Evolutionary conservation across 2,888 invertebrate species (phyloP).

Genomic region (Phania funesta): DNA sequence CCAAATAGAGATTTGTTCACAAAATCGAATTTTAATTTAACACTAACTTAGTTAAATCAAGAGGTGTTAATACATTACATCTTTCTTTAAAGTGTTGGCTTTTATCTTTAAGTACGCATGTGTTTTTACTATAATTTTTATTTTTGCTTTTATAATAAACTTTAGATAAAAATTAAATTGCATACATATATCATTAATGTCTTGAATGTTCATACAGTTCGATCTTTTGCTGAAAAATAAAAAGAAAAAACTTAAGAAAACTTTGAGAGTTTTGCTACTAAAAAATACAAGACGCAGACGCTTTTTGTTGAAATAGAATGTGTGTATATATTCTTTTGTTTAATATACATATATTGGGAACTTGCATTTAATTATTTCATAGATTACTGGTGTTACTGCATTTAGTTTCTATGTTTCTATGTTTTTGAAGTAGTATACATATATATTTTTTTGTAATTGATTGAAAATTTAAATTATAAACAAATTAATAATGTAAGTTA

Average conservation of each 20-base stretch:
- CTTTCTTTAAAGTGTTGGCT: background rate
- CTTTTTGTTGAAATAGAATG: background rate
- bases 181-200: background rate
- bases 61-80: background rate
- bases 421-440: conserved; percentile 21
- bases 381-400: conserved; percentile 20
- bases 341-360: conserved; percentile 26
- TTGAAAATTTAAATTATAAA: conserved; percentile 15
- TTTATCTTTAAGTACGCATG: background rate
- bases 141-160: conserved; percentile 1
- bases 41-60: conserved; percentile 13
- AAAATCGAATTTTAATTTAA: conserved; percentile 32
- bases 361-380: conserved; percentile 37
- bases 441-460: conserved; percentile 38
- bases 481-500: conserved; percentile 22
- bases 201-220: background rate
- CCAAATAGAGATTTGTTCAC: conserved; percentile 9
- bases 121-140: background rate
- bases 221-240: background rate
- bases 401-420: conserved; percentile 24
- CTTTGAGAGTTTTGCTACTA: conserved; percentile 10
- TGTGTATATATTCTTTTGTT: conserved; percentile 18
- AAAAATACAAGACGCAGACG: background rate
- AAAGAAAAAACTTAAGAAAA: background rate
- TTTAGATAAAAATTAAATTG: background rate